Conservation (phyloP, 2,797 vertebrate genomes). For the Myotis planiceps region DNA sequence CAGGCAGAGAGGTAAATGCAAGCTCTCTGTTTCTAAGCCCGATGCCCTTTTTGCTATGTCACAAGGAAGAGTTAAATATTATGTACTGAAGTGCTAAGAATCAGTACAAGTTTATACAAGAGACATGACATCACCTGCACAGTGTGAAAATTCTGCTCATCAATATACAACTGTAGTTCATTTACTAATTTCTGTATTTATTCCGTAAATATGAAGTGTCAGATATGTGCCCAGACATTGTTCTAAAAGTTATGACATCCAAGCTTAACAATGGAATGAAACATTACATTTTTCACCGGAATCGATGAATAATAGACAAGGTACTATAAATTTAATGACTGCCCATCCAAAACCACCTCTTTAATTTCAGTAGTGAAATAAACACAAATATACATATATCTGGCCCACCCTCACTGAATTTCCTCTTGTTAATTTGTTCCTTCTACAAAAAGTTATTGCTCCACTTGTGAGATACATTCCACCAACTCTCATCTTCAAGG, state of each 20-base stretch:
- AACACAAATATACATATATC: not conserved
- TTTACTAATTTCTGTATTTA: not conserved
- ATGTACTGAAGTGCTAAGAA: not conserved
- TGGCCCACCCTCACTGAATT: not conserved
- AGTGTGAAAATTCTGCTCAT: not conserved
- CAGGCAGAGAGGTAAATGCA: not conserved
- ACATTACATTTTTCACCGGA: not conserved
- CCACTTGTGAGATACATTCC: not conserved
- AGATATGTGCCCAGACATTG: not conserved
- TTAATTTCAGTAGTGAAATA: conserved; percentile 33
- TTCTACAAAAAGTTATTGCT: not conserved
- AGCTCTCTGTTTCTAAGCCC: not conserved
- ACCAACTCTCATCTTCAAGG: not conserved
- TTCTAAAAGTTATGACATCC: not conserved
- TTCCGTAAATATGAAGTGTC: not conserved
- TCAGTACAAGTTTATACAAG: not conserved
- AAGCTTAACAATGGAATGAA: not conserved
- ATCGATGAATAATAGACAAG: conserved; percentile 1
- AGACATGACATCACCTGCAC: not conserved
- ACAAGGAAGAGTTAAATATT: not conserved
- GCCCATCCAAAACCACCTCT: not conserved
- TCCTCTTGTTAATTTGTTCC: not conserved
- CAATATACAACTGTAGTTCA: not conserved
- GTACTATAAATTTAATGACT: not conserved
- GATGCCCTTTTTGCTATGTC: not conserved